phyloP scores from a whole-genome alignment of 2,113 vertebrate genomes.

The Phylloscopus whistleri region DNA sequence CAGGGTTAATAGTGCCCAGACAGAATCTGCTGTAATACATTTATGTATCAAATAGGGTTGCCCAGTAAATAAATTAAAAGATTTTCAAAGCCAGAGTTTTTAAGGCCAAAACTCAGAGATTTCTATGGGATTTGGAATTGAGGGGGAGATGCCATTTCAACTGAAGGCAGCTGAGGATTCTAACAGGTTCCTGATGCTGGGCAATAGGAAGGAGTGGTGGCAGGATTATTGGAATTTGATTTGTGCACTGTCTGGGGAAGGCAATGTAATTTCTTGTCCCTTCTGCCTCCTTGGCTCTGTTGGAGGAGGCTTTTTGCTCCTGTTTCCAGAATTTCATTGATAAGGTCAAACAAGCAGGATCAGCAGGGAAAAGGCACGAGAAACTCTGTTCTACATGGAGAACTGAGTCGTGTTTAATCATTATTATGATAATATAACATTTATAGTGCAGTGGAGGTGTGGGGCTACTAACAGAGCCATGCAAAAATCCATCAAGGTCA shows the following conservation, averaged over 20 bases:
- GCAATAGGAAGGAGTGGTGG: neutral
- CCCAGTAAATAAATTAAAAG: neutral
- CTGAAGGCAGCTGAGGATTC: neutral
- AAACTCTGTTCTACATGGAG: neutral
- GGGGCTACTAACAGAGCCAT: neutral
- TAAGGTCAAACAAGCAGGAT: neutral
- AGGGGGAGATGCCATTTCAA: neutral
- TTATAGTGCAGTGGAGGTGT: neutral
- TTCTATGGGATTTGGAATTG: neutral
- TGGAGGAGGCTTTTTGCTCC: neutral
- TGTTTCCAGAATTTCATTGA: neutral
- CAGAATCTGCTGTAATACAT: neutral
- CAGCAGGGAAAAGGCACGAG: neutral
- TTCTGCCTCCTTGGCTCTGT: neutral
- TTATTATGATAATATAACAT: neutral
- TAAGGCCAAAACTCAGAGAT: neutral
- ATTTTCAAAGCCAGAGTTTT: neutral
- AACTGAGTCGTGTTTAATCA: neutral
- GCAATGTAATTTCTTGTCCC: neutral
- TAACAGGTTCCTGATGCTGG: neutral
- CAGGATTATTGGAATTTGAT: neutral
- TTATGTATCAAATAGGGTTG: neutral
- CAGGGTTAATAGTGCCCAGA: neutral
- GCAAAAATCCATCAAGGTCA: neutral
- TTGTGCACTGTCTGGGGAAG: neutral